These are phyloP conservation scores for Chaetophractus vellerosus DNA, from an alignment of 2,797 vertebrate species.

Conservation along the genomic window DNA sequence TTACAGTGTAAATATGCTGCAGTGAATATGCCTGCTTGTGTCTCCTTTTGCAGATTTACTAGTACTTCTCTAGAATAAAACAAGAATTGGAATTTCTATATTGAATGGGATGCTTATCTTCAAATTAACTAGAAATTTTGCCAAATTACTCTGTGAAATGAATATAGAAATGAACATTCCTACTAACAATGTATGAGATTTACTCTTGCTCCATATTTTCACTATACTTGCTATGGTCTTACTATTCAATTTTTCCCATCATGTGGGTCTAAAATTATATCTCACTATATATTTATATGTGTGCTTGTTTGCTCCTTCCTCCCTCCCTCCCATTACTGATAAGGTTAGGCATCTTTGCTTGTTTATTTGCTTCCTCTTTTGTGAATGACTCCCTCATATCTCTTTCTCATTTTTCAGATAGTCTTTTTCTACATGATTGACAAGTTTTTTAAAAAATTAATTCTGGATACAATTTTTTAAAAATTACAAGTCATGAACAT, in stretches of 20 bases:
- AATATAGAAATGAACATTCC: background rate
- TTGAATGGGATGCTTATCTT: conserved; percentile 11
- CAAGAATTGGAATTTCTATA: background rate
- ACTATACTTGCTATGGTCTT: background rate
- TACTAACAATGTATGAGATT: background rate
- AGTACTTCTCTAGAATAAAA: conserved; percentile 58
- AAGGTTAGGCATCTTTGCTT: background rate
- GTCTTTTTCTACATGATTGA: background rate
- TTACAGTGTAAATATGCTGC: conserved; percentile 45
- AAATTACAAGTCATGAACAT: background rate
- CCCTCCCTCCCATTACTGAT: background rate
- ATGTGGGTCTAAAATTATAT: background rate
- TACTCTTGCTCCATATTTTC: background rate
- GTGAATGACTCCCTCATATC: background rate
- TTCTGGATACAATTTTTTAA: background rate
- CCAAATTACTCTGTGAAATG: conserved; percentile 10
- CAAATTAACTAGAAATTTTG: conserved; percentile 42
- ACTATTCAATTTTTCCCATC: background rate
- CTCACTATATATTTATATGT: background rate
- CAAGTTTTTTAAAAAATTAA: background rate
- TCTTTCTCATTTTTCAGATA: conserved; percentile 5
- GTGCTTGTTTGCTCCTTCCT: background rate
- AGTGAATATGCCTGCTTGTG: conserved; percentile 25
- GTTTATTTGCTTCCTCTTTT: background rate
- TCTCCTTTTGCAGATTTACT: conserved; percentile 10